Evolutionary conservation across 2,888 invertebrate genomes (phyloP), one percentile per base, ranked within the genome.

Genomic region (Linnaemya tessellans): DNA sequence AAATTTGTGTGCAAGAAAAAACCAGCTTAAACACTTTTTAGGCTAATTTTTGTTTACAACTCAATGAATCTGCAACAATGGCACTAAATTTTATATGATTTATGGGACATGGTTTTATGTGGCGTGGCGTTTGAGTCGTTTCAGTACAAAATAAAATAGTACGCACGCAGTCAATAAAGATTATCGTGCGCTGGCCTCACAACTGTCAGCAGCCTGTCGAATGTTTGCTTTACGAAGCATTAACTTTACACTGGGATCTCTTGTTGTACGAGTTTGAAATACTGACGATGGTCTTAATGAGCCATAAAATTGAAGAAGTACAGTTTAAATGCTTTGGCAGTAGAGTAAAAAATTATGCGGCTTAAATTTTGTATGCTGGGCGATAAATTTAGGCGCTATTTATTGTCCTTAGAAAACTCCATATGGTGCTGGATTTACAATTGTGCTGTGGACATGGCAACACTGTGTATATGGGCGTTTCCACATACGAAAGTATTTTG

Each of bases 41-140:
- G 38, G 64, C 80, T 70, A 84, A 75, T 80, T 54, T 83, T 70
- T 80, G 51, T 77, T 84, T 75, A 68, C 84, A 68, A 64, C 70
- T 80, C 74, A 80, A 68, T 75, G 79, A 74, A 84, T 80, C 56
- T 64, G 56, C 64, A 74, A 70, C 73, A 74, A 79, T 58, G 51
- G 49, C 30, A 25, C 9, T 54, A 54, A 62, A 70, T 54, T 71
- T 64, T 71, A 11, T n/a, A 79, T 71, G 70, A 70, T 79, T 79
- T 79, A 71, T 79, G 41, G n/a, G 43, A 43, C 30, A 46, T 43
- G 30, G 58, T 51, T 65, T 82, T 41, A 78, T 58, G n/a, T n/a
- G n/a, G n/a, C n/a, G n/a, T n/a, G 65, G 41, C 3, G 41, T 43
- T 38, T 41, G 1, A 68, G 38, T 43, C 30, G 20, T 11, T 60